Conservation (phyloP, 2,888 invertebrate genomes). For the Eupeodes latifasciatus region DNA sequence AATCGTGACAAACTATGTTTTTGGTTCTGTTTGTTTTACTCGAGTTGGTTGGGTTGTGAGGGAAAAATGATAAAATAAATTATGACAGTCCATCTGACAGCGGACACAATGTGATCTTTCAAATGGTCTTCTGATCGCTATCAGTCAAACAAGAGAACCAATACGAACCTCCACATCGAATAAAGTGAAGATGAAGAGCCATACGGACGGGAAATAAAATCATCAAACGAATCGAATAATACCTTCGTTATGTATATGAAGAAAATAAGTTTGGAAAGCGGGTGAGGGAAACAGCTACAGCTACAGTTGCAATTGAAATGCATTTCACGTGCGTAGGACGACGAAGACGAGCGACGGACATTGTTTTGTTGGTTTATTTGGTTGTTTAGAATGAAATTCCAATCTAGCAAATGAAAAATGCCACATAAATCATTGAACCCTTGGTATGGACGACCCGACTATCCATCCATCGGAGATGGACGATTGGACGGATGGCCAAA, state of each 20-base stretch:
- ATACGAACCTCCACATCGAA: neutral
- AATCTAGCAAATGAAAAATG: conserved; percentile 58
- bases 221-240: conserved; percentile 69
- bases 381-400: conserved; percentile 59
- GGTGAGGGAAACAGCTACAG: conserved; percentile 49
- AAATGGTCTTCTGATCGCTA: conserved; percentile 70
- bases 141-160: conserved; percentile 57
- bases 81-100: conserved; percentile 75
- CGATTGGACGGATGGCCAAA: neutral
- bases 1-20: conserved; percentile 64
- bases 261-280: conserved; percentile 50
- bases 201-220: conserved; percentile 24
- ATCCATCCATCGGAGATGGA: neutral
- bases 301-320: conserved; percentile 74
- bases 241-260: neutral
- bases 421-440: conserved; percentile 76
- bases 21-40: neutral
- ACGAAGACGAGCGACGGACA: neutral
- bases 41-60: neutral
- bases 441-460: neutral
- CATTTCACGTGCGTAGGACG: conserved; percentile 74
- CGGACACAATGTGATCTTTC: conserved; percentile 74
- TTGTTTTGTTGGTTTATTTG: conserved; percentile 8
- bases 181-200: neutral
- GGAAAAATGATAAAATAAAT: conserved; percentile 66